Evolutionary conservation across 2,113 vertebrate species (phyloP).

Genomic region (Tangachromis dhanisi): DNA sequence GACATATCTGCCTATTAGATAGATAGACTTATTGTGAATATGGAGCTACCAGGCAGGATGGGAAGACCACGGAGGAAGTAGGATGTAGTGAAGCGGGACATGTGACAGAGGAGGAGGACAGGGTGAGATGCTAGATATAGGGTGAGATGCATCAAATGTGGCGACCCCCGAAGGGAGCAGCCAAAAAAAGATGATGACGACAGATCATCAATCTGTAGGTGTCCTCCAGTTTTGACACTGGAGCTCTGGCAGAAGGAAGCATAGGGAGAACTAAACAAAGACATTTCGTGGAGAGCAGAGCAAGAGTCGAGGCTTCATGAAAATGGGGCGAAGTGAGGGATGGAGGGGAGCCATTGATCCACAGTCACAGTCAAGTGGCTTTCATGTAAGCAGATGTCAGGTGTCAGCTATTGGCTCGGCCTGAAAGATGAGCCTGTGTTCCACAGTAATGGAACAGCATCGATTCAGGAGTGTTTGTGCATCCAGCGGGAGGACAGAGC

Average conservation of each 20-base stretch:
- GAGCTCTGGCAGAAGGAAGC: background rate
- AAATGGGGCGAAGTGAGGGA: background rate
- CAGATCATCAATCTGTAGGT: background rate
- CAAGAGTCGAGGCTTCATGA: slow-evolving; percentile 28
- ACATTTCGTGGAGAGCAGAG: background rate
- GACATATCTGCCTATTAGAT: slow-evolving; percentile 15
- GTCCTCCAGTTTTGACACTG: background rate
- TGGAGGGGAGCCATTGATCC: slow-evolving; percentile 43
- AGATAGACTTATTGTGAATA: background rate
- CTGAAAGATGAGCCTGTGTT: slow-evolving; percentile 68
- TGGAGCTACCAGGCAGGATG: background rate
- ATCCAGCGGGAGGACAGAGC: slow-evolving; percentile 36
- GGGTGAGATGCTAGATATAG: background rate
- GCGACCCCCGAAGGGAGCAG: background rate
- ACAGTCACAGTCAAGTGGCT: slow-evolving; percentile 58
- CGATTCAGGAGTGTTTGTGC: slow-evolving; percentile 58
- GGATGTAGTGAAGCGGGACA: background rate
- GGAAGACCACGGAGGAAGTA: background rate
- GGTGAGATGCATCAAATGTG: background rate
- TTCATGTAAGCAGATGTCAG: slow-evolving; percentile 70
- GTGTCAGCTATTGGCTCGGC: slow-evolving; percentile 55
- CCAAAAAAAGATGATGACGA: background rate
- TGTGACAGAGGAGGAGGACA: background rate
- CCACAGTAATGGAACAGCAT: slow-evolving; percentile 61
- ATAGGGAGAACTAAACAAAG: slow-evolving; percentile 11